phyloP scores from a whole-genome alignment of 2,113 vertebrate species.

The Calidris pygmaea region DNA sequence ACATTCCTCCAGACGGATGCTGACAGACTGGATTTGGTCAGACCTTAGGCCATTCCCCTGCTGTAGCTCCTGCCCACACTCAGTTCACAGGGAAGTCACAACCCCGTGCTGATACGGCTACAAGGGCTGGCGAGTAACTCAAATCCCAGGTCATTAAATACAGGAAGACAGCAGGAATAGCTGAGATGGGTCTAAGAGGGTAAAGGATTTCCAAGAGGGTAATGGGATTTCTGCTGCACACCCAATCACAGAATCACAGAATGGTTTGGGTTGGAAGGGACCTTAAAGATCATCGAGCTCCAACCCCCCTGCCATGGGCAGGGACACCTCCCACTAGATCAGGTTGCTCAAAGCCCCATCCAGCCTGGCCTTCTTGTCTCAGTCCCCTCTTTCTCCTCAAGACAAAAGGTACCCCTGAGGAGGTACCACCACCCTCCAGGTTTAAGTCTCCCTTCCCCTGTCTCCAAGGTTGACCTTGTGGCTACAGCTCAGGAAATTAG shows the following conservation, averaged over 20 bases:
- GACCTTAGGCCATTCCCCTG: not conserved
- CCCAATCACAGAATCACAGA: not conserved
- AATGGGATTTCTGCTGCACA: not conserved
- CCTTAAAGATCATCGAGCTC: no score
- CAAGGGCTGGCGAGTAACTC: not conserved
- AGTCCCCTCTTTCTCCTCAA: not conserved
- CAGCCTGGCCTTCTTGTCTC: not conserved
- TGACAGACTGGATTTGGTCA: not conserved
- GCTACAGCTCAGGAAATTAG: not conserved
- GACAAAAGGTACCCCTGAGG: not conserved
- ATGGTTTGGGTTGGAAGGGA: no score
- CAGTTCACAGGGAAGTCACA: not conserved
- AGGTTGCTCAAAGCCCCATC: no score
- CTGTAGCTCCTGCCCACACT: not conserved
- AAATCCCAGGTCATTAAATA: not conserved
- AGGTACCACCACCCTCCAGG: not conserved
- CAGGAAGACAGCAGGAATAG: rapidly evolving
- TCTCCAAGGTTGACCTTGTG: not conserved
- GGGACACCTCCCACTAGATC: no score
- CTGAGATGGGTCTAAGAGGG: rapidly evolving
- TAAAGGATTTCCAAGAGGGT: not conserved
- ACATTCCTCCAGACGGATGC: not conserved
- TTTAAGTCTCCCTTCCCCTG: not conserved
- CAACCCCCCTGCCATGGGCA: no score
- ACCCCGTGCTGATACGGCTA: rapidly evolving